Conservation (phyloP, 2,888 invertebrate species). For the Drosophila nigricruria region DNA sequence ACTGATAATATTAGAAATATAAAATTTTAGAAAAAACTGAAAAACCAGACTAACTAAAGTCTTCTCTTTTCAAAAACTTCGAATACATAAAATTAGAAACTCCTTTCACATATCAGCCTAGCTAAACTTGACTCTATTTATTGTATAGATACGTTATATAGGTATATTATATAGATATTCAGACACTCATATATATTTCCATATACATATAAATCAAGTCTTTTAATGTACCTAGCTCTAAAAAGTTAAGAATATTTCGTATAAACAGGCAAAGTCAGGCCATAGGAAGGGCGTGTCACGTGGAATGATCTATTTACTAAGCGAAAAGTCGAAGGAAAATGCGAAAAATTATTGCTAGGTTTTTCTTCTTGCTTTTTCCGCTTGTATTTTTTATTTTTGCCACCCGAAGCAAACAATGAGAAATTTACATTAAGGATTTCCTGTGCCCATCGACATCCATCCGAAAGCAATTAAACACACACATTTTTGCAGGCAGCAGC, state of each 20-base stretch:
- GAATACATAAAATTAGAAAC: too few species aligned
- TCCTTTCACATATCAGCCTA: neutral
- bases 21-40: neutral
- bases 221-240: neutral
- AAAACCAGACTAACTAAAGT: neutral
- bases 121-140: neutral
- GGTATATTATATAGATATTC: neutral
- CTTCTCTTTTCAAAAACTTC: too few species aligned
- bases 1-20: neutral
- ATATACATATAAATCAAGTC: neutral
- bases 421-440: conserved; percentile 73
- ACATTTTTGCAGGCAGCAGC: conserved; percentile 22
- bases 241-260: neutral
- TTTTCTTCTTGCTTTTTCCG: conserved; percentile 6
- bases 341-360: conserved; percentile 4
- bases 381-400: neutral
- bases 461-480: conserved; percentile 69
- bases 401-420: conserved; percentile 37
- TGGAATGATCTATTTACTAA: conserved; percentile 49
- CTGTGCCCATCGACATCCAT: conserved; percentile 64
- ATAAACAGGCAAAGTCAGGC: neutral
- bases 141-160: neutral
- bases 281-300: neutral
- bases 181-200: neutral
- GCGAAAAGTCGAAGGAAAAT: conserved; percentile 15